These are phyloP conservation scores for Trachelus stipa DNA, from an alignment of 2,888 invertebrate genomes.

Conservation along the genomic window DNA sequence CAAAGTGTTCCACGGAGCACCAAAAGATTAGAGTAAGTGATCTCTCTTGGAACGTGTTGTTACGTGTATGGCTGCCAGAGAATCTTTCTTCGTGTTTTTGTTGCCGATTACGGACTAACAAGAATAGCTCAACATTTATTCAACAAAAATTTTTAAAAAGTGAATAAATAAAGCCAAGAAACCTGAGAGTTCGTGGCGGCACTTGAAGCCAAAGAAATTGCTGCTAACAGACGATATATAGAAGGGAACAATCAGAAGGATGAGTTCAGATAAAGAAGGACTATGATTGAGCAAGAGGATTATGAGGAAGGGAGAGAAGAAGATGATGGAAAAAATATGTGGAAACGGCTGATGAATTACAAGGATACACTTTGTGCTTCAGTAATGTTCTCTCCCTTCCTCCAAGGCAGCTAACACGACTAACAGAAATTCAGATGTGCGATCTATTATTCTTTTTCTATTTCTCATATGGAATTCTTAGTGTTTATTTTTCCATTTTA, in stretches of 20 bases:
- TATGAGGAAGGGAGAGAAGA: background rate
- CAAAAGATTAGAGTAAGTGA: conserved; percentile 92
- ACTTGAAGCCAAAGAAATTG: background rate
- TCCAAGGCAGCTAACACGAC: conserved; percentile 45
- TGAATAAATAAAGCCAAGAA: background rate
- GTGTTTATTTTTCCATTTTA: background rate
- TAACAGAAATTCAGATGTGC: conserved; percentile 43
- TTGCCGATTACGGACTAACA: conserved; percentile 33
- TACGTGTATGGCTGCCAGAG: conserved; percentile 50
- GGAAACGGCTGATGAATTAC: background rate
- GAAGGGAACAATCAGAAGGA: background rate
- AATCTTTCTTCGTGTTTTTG: conserved; percentile 33
- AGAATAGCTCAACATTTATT: conserved; percentile 4
- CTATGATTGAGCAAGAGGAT: background rate
- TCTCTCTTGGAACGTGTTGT: conserved; percentile 54
- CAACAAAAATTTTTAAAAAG: background rate
- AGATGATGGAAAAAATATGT: background rate
- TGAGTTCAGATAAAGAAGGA: background rate
- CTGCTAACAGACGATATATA: background rate
- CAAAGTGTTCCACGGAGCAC: conserved; percentile 86
- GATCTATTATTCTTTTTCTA: conserved; percentile 13
- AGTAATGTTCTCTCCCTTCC: conserved; percentile 16
- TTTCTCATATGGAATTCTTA: conserved; percentile 15
- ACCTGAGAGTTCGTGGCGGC: background rate
- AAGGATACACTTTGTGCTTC: conserved; percentile 25